phyloP scores from a whole-genome alignment of 1,140 invertebrate species.

The Eulimnadia texana region DNA sequence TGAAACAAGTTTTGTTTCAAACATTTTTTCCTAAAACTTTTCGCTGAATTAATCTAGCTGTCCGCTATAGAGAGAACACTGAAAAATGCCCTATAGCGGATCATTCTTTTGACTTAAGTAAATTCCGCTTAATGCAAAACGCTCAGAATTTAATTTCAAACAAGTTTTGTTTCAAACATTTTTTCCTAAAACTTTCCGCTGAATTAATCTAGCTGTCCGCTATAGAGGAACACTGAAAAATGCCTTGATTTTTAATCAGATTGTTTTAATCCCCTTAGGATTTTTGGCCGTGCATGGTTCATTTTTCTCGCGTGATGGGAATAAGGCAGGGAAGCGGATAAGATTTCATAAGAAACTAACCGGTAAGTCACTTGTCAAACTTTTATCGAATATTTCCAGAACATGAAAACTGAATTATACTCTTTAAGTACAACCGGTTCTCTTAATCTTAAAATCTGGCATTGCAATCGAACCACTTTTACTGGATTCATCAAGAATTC shows the following conservation, averaged over 20 bases:
- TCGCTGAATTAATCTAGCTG: no score
- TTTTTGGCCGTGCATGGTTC: not conserved
- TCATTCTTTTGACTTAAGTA: no score
- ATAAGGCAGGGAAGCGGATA: not conserved
- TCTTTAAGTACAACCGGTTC: not conserved
- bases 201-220: not conserved
- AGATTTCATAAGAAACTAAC: not conserved
- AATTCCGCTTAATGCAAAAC: no score
- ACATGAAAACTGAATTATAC: not conserved
- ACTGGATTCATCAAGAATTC: no score
- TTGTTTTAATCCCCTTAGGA: not conserved
- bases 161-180: not conserved
- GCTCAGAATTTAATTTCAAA: no score
- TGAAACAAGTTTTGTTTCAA: no score
- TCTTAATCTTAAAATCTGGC: not conserved
- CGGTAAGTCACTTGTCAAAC: not conserved
- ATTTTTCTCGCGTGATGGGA: no score
- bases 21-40: no score
- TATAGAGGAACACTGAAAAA: not conserved
- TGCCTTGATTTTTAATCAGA: not conserved
- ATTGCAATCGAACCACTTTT: no score
- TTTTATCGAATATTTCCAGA: not conserved
- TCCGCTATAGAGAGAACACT: no score
- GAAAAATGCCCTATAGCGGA: no score
- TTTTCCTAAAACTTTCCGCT: not conserved